Conservation (phyloP, 2,888 invertebrate species). For the Alitta virens region DNA sequence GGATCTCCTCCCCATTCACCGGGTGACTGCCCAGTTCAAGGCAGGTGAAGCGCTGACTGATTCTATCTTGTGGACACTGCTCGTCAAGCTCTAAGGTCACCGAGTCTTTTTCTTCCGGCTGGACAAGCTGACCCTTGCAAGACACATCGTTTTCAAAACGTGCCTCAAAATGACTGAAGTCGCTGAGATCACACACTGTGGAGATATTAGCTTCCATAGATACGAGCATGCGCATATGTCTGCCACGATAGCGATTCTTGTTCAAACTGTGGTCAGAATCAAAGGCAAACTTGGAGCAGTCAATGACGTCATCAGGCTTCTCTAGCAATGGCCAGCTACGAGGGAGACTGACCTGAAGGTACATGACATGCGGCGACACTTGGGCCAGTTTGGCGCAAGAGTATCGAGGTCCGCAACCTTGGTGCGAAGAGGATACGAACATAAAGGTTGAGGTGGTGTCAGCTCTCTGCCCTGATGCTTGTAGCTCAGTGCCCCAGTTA, state of each 20-base stretch:
- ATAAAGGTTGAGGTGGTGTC: conserved; percentile 13
- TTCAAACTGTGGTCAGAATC: background rate
- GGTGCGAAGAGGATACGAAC: conserved; percentile 24
- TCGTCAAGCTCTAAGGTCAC: conserved; percentile 10
- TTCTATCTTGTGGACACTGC: background rate
- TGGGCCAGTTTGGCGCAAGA: conserved; percentile 23
- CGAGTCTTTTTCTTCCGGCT: conserved; percentile 4
- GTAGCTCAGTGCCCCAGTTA: background rate
- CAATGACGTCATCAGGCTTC: conserved; percentile 4
- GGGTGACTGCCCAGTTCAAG: conserved; percentile 19
- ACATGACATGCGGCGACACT: conserved; percentile 14
- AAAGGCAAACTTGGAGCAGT: conserved; percentile 16
- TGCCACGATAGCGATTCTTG: conserved; percentile 14
- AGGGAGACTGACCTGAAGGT: conserved; percentile 20
- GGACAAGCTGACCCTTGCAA: conserved; percentile 7
- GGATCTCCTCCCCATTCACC: conserved; percentile 10
- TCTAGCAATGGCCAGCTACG: conserved; percentile 23
- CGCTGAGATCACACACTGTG: conserved; percentile 16
- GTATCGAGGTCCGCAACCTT: conserved; percentile 29
- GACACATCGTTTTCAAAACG: conserved; percentile 10
- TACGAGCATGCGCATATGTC: conserved; percentile 13
- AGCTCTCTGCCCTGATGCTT: background rate
- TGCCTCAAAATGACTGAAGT: conserved; percentile 12
- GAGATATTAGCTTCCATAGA: background rate
- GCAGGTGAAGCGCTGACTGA: conserved; percentile 15